phyloP scores from a whole-genome alignment of 2,888 invertebrate genomes.

The Epistrophe eligans region DNA sequence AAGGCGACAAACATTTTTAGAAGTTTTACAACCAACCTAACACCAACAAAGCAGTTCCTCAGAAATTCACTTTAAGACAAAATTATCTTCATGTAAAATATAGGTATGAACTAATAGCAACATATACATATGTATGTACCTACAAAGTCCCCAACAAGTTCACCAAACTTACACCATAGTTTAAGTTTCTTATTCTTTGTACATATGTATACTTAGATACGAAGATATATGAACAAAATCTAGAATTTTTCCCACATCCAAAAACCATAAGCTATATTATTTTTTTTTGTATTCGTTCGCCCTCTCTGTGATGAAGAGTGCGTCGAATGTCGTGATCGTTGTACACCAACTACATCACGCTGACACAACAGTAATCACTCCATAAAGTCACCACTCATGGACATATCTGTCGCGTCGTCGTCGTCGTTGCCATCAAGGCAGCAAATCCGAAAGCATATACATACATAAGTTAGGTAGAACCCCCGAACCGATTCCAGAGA shows the following conservation, averaged over 20 bases:
- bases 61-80: background rate
- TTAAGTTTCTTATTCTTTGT: background rate
- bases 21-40: background rate
- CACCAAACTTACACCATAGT: background rate
- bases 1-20: background rate
- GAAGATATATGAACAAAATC: constrained; percentile 12
- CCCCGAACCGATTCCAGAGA: constrained; percentile 46
- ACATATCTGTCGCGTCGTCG: constrained; percentile 43
- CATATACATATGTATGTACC: background rate
- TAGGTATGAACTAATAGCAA: background rate
- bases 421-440: constrained; percentile 4
- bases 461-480: constrained; percentile 29
- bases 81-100: background rate
- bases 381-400: constrained; percentile 71
- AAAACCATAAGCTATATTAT: constrained; percentile 55
- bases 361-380: constrained; percentile 74
- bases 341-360: constrained; percentile 73
- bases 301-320: constrained; percentile 30
- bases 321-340: constrained; percentile 43
- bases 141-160: background rate
- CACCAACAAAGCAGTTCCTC: background rate
- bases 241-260: constrained; percentile 58
- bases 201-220: background rate
- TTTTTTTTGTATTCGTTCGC: constrained; percentile 31
- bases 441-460: constrained; percentile 6